These are phyloP conservation scores for Bucco capensis DNA, from an alignment of 2,113 vertebrate species.

Conservation along the genomic window DNA sequence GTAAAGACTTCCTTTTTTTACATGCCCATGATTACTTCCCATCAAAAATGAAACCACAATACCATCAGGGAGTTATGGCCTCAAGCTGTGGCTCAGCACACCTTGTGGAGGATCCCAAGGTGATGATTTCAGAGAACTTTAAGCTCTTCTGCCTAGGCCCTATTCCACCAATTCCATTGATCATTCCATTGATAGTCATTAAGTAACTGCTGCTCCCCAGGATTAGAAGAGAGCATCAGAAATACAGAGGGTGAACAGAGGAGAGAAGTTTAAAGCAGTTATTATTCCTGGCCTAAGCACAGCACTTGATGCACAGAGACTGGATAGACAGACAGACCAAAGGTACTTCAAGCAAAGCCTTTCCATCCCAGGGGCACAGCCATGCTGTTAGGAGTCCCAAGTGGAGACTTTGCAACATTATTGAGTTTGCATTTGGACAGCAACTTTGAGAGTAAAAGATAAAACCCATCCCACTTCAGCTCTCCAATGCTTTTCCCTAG, in stretches of 20 bases:
- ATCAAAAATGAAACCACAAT: not conserved
- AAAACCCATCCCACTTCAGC: not conserved
- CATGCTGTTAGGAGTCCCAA: constrained; percentile 49
- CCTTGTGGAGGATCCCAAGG: not conserved
- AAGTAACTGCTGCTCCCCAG: constrained; percentile 6
- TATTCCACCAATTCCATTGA: not conserved
- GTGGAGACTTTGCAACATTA: constrained; percentile 27
- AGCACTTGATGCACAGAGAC: constrained; percentile 40
- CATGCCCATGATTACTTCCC: not conserved
- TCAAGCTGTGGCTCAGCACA: not conserved
- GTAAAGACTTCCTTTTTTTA: not conserved
- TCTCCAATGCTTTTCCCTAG: not conserved
- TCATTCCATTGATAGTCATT: not conserved
- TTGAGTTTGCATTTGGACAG: constrained; percentile 1
- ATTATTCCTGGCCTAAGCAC: constrained; percentile 37
- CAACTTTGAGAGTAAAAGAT: not conserved
- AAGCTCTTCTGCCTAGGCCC: not conserved
- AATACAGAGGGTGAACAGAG: constrained; percentile 48
- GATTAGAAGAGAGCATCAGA: constrained; percentile 21
- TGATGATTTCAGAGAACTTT: constrained; percentile 2
- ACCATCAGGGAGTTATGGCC: not conserved
- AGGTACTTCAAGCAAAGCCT: constrained; percentile 57
- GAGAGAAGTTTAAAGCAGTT: constrained; percentile 57
- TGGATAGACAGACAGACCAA: constrained; percentile 54
- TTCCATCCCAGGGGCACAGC: constrained; percentile 56